Evolutionary conservation across 2,888 invertebrate species (phyloP).

Genomic region (Tupiocoris notatus): DNA sequence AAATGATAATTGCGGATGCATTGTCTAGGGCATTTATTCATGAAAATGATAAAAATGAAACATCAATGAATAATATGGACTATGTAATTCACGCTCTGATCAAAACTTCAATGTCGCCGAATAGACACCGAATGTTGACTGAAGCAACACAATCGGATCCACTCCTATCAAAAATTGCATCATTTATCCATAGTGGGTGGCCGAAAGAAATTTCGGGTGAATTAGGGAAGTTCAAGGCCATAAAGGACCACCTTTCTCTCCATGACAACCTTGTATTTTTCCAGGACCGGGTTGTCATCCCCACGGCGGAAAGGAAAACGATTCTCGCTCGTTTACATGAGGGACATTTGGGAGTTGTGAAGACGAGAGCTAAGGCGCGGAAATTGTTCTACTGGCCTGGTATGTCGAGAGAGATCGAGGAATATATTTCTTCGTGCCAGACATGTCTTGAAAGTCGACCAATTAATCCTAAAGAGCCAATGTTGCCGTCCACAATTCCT

Average conservation of each 20-base stretch:
- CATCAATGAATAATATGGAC: not conserved
- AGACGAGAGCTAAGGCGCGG: not conserved
- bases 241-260: not conserved
- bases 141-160: not conserved
- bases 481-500: not conserved
- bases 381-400: not conserved
- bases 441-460: constrained; percentile 13
- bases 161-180: not conserved
- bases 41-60: not conserved
- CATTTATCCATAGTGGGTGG: not conserved
- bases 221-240: not conserved
- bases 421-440: constrained; percentile 27
- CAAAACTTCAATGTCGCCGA: not conserved
- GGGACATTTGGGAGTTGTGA: constrained; percentile 44
- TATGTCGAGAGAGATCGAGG: not conserved
- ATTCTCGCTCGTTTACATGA: constrained; percentile 44
- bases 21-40: not conserved
- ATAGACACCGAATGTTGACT: not conserved
- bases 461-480: not conserved
- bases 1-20: not conserved
- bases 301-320: not conserved
- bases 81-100: not conserved
- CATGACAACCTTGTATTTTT: not conserved
- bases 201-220: not conserved
- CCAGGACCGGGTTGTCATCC: not conserved